phyloP scores from a whole-genome alignment of 2,888 invertebrate species.

The Axea sp. region DNA sequence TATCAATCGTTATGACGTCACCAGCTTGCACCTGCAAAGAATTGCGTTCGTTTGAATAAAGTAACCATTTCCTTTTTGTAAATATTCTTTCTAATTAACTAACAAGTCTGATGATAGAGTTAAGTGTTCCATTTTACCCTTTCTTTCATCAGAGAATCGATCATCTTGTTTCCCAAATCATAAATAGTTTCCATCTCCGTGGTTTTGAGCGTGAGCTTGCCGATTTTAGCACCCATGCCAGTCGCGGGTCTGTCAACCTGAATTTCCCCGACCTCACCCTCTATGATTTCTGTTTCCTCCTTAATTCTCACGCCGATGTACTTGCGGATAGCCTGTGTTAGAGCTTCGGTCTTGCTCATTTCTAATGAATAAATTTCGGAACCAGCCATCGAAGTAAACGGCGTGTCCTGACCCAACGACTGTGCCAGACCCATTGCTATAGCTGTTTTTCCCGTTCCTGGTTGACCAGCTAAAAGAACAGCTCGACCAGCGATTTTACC shows the following conservation, averaged over 20 bases:
- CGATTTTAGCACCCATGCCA: conserved; percentile 92
- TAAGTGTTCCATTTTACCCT: no score
- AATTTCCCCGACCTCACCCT: conserved; percentile 99
- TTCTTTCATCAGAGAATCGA: conserved; percentile 96
- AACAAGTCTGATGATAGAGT: no score
- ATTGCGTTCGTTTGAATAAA: neutral
- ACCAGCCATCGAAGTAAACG: conserved; percentile 99
- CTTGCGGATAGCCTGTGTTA: conserved; percentile 97
- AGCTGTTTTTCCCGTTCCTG: conserved; percentile 99
- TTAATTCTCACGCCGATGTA: conserved; percentile 98
- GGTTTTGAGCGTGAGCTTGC: conserved; percentile 97
- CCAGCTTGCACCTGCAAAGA: conserved; percentile 88
- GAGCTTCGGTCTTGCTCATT: conserved; percentile 99
- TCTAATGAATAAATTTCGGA: conserved; percentile 99
- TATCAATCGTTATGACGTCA: conserved; percentile 99
- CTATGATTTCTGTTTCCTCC: conserved; percentile 99
- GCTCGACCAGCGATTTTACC: conserved; percentile 98
- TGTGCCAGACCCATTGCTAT: conserved; percentile 98
- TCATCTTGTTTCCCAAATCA: conserved; percentile 98
- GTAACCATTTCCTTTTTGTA: no score
- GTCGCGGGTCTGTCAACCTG: conserved; percentile 97
- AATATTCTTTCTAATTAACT: no score
- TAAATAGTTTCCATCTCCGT: conserved; percentile 99
- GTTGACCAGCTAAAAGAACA: conserved; percentile 96
- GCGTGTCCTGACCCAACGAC: conserved; percentile 95